phyloP scores from a whole-genome alignment of 35 echinoderm and acorn worm species.

The Ophioderma brevispina region DNA sequence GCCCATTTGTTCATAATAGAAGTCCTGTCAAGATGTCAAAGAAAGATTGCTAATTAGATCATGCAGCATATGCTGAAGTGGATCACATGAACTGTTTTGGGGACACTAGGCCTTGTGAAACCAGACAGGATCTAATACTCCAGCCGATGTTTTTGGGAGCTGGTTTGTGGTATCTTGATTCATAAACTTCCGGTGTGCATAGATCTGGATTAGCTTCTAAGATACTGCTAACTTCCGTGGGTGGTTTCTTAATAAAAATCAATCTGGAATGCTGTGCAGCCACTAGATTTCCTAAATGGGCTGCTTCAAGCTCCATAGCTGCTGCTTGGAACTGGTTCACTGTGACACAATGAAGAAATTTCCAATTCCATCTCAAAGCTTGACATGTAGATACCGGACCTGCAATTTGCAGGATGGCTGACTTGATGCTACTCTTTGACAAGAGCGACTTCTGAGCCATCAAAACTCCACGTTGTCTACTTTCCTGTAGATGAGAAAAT shows the following conservation, averaged over 20 bases:
- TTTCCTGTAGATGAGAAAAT: too few relatives aligned
- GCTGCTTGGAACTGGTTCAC: neutral
- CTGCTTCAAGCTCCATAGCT: neutral
- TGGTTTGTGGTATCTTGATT: neutral
- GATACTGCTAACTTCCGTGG: neutral
- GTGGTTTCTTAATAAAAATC: neutral
- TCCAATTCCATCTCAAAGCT: neutral
- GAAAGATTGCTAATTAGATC: too few relatives aligned
- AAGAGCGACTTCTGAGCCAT: neutral
- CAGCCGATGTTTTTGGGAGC: neutral
- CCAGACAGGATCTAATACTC: neutral
- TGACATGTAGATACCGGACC: neutral
- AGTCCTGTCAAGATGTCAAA: too few relatives aligned
- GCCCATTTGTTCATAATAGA: too few relatives aligned
- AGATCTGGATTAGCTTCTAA: neutral
- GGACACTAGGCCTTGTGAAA: neutral
- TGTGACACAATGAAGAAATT: neutral
- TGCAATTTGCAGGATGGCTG: neutral
- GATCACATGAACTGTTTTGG: neutral
- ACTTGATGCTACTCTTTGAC: neutral
- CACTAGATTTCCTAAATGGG: neutral
- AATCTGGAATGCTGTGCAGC: neutral
- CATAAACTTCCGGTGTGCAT: neutral
- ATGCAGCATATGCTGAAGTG: too few relatives aligned
- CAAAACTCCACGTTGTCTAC: neutral